These are phyloP conservation scores for Ptiloglossa arizonensis DNA, from an alignment of 1,140 invertebrate species.

Conservation along the genomic window DNA sequence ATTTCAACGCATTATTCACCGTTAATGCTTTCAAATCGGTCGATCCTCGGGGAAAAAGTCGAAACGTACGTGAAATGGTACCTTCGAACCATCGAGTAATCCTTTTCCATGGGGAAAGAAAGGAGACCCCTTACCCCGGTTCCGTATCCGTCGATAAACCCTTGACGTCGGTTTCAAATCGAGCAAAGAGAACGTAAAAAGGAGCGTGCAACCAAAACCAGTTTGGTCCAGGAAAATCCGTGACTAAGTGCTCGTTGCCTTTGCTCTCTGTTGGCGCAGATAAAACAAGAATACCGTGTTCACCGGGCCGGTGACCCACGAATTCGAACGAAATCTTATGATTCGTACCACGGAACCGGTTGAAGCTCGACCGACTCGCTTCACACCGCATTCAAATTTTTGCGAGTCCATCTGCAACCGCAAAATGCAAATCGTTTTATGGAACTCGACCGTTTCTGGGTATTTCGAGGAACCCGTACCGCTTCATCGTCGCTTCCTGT, in stretches of 20 bases:
- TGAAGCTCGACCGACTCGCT: background rate
- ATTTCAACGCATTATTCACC: too few species aligned
- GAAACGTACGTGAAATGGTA: background rate
- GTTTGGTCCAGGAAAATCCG: constrained; percentile 35
- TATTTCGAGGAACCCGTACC: background rate
- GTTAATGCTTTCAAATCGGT: too few species aligned
- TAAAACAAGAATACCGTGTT: background rate
- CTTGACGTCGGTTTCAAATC: background rate
- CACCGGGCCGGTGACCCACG: constrained; percentile 11
- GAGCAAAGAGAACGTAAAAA: background rate
- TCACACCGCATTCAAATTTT: background rate
- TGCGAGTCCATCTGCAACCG: background rate
- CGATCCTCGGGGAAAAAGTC: too few species aligned
- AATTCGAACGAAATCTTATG: constrained; percentile 28
- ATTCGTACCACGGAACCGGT: constrained; percentile 18
- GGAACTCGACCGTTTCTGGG: background rate
- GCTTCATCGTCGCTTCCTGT: background rate
- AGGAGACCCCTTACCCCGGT: background rate
- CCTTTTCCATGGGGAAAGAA: too few species aligned
- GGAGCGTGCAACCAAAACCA: constrained; percentile 17
- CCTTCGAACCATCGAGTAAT: background rate
- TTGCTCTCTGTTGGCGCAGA: background rate
- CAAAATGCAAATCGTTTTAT: constrained; percentile 7
- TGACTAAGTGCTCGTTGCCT: background rate
- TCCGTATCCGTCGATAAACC: background rate